Percentiles rank a stretch among this genome's conserved stretches.
phyloP scores from a whole-genome alignment of 2,888 invertebrate species.

The Pedicia rivosa region DNA sequence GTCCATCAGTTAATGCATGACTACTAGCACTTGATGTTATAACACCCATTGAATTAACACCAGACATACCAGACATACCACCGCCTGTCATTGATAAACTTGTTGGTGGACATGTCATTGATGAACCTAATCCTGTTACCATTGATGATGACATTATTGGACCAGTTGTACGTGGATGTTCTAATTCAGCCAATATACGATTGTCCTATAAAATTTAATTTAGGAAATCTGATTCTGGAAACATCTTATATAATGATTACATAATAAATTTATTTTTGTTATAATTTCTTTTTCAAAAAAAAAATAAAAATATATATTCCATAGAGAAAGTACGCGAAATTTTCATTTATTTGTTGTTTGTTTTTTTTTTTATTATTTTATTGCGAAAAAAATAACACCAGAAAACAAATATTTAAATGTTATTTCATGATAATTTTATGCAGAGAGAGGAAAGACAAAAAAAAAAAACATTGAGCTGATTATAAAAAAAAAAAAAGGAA shows the following conservation, averaged over 20 bases:
- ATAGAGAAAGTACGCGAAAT: too few species aligned
- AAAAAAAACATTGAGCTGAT: too few species aligned
- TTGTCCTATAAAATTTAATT: conserved; percentile 36
- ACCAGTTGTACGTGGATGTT: conserved; percentile 49
- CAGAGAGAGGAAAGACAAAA: too few species aligned
- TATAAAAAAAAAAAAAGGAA: too few species aligned
- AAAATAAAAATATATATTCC: too few species aligned
- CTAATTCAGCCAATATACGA: conserved; percentile 76
- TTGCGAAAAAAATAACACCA: too few species aligned
- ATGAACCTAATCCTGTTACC: conserved; percentile 14
- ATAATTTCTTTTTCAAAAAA: background rate
- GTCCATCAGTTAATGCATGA: conserved; percentile 41
- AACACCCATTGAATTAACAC: conserved; percentile 23
- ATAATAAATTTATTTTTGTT: background rate
- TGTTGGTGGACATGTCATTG: conserved; percentile 5
- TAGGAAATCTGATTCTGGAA: too few species aligned
- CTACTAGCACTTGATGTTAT: conserved; percentile 53
- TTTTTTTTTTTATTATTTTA: background rate
- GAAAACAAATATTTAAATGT: too few species aligned
- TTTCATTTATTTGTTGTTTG: background rate
- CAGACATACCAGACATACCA: conserved; percentile 6
- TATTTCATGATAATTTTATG: too few species aligned
- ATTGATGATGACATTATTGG: conserved; percentile 25
- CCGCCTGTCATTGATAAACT: conserved; percentile 7
- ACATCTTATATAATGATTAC: background rate